Percentiles rank a stretch among this genome's conserved stretches.
phyloP scores from a whole-genome alignment of 2,113 vertebrate species.

The Nothocercus julius region DNA sequence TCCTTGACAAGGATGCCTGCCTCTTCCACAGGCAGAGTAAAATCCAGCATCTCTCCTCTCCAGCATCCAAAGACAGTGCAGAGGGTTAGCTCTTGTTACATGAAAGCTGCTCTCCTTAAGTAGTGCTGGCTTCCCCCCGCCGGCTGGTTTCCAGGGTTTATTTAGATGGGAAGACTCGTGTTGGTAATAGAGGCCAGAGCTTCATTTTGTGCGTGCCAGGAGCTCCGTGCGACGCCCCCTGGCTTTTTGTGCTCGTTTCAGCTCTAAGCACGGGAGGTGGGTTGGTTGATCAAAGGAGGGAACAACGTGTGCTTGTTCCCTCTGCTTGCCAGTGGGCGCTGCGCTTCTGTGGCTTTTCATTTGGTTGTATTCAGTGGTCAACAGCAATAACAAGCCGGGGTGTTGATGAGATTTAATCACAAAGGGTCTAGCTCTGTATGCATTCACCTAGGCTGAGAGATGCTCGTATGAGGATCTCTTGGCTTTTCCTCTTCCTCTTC shows the following conservation, averaged over 20 bases:
- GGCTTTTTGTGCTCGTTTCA: accelerated
- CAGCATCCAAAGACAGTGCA: neutral
- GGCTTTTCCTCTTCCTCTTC: neutral
- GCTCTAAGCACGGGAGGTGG: neutral
- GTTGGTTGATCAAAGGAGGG: neutral
- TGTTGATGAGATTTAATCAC: neutral
- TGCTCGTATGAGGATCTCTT: neutral
- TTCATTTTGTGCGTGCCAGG: neutral
- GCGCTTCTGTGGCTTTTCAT: neutral
- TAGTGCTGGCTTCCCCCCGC: neutral
- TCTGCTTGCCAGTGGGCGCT: accelerated
- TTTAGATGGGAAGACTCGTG: accelerated
- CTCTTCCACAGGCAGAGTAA: neutral
- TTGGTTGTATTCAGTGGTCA: neutral
- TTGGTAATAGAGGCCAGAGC: neutral
- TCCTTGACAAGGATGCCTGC: accelerated
- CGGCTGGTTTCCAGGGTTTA: accelerated
- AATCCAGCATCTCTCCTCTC: neutral
- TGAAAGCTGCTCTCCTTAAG: neutral
- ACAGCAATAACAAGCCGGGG: constrained; percentile 4
- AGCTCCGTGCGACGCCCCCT: accelerated
- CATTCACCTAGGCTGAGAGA: neutral
- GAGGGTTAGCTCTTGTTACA: neutral
- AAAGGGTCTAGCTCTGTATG: neutral
- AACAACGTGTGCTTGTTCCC: neutral